Base-by-base conservation (phyloP, 2,113 vertebrate genomes). In the Sceloporus tristichus region DNA sequence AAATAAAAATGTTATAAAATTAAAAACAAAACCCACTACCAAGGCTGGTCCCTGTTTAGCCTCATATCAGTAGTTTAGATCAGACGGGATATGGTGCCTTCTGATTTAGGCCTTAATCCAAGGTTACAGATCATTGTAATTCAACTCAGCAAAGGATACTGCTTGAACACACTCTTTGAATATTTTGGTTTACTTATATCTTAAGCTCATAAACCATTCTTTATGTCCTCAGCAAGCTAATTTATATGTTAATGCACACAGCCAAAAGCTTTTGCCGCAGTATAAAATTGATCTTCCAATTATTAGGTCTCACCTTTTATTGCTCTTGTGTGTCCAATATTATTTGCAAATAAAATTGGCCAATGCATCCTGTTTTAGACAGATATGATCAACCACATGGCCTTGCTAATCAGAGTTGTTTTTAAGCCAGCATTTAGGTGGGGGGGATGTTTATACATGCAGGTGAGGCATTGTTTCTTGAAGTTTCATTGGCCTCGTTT, bases 341-440 rank as follows among this genome's bases (percentile, higher is more conserved):
- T 94, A 91, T 92, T 95, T 92, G 87, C 83, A 93, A 94, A 93
- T 89, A 94, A 93, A 87, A 91, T 70, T 78, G 91, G 34, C 56
- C 86, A 90, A 80, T 92, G 87, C 71, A 27, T 75, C 80, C 54
- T 79, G 91, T 84, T 92, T 71, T 40, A 88, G 85, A 88, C 82
- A 95, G 88, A 54, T 88, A 82, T 85, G 92, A 87, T 94, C 96
- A 90, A 70, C 13, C 82, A 65, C 1, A 0, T 75, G 16, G 79
- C 87, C 93, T 14, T 92, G 79, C 87, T 91, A 93, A 91, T 74
- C 92, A 81, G 40, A 84, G 75, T 66, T 93, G 68, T 48, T 48
- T 54, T 91, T 88, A 42, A 90, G 84, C 75, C 92, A 93, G 53
- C 73, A 85, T 34, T 34, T 34, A 18, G 85, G 21, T 87, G 59